Conservation (phyloP, 35 echinoderm and acorn worm species). For the Anneissia japonica region DNA sequence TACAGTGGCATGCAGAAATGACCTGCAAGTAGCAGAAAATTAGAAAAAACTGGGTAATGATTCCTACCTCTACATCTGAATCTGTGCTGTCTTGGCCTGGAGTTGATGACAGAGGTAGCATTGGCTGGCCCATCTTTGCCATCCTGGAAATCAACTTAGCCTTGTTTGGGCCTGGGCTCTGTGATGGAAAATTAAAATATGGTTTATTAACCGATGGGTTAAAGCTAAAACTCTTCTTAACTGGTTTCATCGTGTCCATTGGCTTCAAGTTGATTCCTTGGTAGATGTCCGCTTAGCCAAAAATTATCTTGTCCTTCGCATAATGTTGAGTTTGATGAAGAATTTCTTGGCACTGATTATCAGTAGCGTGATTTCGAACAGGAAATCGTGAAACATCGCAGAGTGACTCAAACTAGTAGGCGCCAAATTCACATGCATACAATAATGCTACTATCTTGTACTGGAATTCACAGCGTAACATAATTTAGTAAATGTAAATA, state of each 20-base stretch:
- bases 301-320: background rate
- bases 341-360: background rate
- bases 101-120: slow-evolving; percentile 58
- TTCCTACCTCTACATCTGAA: slow-evolving; percentile 95
- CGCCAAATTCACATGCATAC: background rate
- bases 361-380: background rate
- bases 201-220: background rate
- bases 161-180: slow-evolving; percentile 90
- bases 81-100: slow-evolving; percentile 83
- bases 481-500: no score
- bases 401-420: background rate
- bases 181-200: background rate
- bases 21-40: no score
- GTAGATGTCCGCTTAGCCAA: background rate
- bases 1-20: no score
- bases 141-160: slow-evolving; percentile 94
- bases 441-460: no score
- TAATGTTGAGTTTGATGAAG: background rate
- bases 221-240: background rate
- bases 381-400: background rate
- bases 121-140: slow-evolving; percentile 99
- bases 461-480: no score
- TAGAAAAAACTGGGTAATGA: background rate
- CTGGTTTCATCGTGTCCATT: background rate
- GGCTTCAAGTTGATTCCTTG: background rate